Conservation (phyloP, 2,113 vertebrate species). For the Rousettus leschenaultii region DNA sequence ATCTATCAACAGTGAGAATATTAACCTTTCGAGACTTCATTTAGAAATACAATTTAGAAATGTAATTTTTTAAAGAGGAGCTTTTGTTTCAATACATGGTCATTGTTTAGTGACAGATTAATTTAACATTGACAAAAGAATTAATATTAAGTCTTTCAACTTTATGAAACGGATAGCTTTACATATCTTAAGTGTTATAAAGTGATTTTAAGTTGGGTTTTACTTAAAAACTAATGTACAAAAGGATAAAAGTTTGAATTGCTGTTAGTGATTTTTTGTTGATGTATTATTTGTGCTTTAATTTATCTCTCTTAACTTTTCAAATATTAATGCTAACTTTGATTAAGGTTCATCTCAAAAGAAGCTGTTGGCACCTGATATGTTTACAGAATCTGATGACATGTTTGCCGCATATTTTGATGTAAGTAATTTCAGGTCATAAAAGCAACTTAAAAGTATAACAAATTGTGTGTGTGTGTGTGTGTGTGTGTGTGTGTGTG, state of each 20-base stretch:
- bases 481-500: no score
- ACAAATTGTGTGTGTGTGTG: background rate
- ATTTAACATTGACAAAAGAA: background rate
- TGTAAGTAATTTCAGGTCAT: slow-evolving; percentile 83
- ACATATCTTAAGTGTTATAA: background rate
- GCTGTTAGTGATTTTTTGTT: background rate
- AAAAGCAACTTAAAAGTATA: background rate
- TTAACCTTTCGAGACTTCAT: background rate
- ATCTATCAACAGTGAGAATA: background rate
- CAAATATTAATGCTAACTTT: slow-evolving; percentile 63
- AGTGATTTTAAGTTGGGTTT: background rate
- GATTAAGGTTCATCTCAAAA: slow-evolving; percentile 93
- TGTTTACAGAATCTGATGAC: slow-evolving; percentile 99
- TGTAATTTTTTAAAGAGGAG: background rate
- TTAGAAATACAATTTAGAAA: background rate
- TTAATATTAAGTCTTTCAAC: background rate
- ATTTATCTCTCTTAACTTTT: slow-evolving; percentile 19
- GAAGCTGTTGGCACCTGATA: slow-evolving; percentile 96
- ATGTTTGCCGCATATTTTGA: slow-evolving; percentile 99
- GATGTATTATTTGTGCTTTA: background rate
- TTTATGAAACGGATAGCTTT: background rate
- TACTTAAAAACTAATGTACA: background rate
- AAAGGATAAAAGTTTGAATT: background rate
- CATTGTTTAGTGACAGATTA: background rate
- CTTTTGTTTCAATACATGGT: slow-evolving; percentile 20